Conservation (phyloP, 2,888 invertebrate genomes). For the Galeopsomyia nigrocyanea region DNA sequence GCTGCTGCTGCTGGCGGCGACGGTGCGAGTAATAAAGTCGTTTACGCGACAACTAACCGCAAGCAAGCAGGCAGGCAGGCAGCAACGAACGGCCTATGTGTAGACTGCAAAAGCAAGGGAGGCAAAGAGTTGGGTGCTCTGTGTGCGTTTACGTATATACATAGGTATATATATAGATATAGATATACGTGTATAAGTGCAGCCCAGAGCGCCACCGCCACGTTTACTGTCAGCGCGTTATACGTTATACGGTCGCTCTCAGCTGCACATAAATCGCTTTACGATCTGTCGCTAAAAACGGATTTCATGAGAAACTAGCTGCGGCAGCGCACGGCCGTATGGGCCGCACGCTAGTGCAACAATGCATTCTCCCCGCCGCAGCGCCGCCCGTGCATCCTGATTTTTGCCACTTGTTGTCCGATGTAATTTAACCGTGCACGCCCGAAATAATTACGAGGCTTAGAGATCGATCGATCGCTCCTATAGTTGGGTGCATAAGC, state of each 20-base stretch:
- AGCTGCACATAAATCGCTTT: slow-evolving; percentile 65
- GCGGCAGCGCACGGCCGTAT: no score
- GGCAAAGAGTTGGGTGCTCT: no score
- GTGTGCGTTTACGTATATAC: neutral
- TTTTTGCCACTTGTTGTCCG: no score
- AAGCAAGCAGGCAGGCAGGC: neutral
- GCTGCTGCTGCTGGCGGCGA: slow-evolving; percentile 17
- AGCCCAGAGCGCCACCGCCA: slow-evolving; percentile 40
- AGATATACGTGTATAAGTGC: no score
- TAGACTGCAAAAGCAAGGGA: neutral
- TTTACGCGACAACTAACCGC: slow-evolving; percentile 66
- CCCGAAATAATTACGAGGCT: no score
- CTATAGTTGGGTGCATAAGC: no score
- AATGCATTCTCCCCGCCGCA: no score
- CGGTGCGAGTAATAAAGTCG: slow-evolving; percentile 63
- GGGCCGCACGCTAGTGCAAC: no score
- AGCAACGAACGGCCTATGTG: slow-evolving; percentile 21
- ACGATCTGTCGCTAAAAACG: slow-evolving; percentile 68
- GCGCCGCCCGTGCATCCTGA: no score
- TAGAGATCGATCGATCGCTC: no score
- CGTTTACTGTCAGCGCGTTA: slow-evolving; percentile 63
- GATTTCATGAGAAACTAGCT: slow-evolving; percentile 58
- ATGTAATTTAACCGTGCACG: no score
- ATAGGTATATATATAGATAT: no score
- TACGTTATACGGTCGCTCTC: slow-evolving; percentile 62